Base-by-base conservation (phyloP, 64 coral and sea anemone genomes). In the Pocillopora verrucosa region DNA sequence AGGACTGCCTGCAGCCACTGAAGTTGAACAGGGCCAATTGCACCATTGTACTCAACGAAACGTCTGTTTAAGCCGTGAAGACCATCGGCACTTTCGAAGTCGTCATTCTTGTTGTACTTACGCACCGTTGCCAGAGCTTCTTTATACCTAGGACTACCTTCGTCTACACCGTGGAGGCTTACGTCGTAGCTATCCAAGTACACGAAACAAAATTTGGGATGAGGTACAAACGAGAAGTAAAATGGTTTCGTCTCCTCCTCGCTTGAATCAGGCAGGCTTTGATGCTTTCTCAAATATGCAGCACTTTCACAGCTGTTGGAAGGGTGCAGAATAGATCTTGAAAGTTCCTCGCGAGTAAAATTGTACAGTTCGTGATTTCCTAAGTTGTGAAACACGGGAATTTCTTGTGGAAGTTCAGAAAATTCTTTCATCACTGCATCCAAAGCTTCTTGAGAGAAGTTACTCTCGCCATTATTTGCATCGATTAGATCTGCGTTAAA, bases 341-440 rank as follows among this genome's bases (percentile, higher is more conserved):
- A 51, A 5, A 96, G 80, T 22, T 96, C 80, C 4, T 65, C 67
- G 61, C 94, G 80, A 16, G 69, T 58, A 22, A 96, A 96, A 88
- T 96, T 96, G 24, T 80, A 89, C 3, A 92, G 72, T 59, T 96
- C 94, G 25, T 96, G 94, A 35, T 96, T 96, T n/a, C 94, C 94
- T 26, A 96, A 74, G 77, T 92, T 91, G 67, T 96, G 94, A 30
- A 89, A 61, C 10, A 92, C 87, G 13, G 83, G 84, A 64, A 87
- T 82, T 34, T 88, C 80, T 9, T 12, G 59, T 14, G 92, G 80
- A 68, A 93, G 87, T 30, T 74, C 86, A 34, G 77, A 89, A 58
- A 96, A 96, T 78, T 92, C 94, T 2, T 89, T 64, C 65, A 96
- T 60, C 37, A 96, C 75, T 5, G n/a, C 10, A 1, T 96, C 87